Evolutionary conservation across 1,140 invertebrate genomes (phyloP), one percentile per base, ranked within the genome.

Genomic region (Procambarus clarkii): DNA sequence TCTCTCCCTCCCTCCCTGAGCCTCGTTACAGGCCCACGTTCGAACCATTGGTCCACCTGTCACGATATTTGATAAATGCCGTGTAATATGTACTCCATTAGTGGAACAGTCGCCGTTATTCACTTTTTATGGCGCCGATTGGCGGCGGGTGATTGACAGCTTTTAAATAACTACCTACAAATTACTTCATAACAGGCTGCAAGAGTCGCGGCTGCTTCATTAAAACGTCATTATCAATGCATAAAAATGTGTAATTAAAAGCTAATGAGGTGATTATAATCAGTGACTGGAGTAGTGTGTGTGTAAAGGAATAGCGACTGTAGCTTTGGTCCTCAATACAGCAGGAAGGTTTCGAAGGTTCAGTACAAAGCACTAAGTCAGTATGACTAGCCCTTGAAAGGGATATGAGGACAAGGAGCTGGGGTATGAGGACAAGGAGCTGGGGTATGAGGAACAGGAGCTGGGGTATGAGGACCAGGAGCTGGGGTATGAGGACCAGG

Each of bases 211-310:
- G 60, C 7, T 50, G 60, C 80, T 82, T 60, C 50, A 82, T 82
- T 60, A 82, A 82, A 82, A 82, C 50, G 24, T 82, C 80, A 82
- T 82, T 82, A 82, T 45, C 50, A 58, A 60, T 82, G 15, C 50
- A 60, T 60, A 18, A 50, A 60, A 50, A 82, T 34, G 50, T 58
- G 81, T 83, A 83, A 83, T 83, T 60, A 69, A 83, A 69, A 83
- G 81, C 60, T 60, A 83, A 83, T 83, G 81, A 83, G 58, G 81
- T 83, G 34, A 83, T 64, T 60, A 60, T 69, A 60, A 69, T 83
- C 81, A 45, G 13, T 69, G 69, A 69, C 24, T 74, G n/a, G 34
- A 74, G 18, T 3, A 18, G 64, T 4, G 21, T 0, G 21, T 0
- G 54, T 58, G 74, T 45, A n/a, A 24, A 77, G 18, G 74, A 45